Percentiles rank a stretch among this genome's conserved stretches.
Evolutionary conservation across 2,797 vertebrate species (phyloP).

Genomic region (Pempheris klunzingeri): DNA sequence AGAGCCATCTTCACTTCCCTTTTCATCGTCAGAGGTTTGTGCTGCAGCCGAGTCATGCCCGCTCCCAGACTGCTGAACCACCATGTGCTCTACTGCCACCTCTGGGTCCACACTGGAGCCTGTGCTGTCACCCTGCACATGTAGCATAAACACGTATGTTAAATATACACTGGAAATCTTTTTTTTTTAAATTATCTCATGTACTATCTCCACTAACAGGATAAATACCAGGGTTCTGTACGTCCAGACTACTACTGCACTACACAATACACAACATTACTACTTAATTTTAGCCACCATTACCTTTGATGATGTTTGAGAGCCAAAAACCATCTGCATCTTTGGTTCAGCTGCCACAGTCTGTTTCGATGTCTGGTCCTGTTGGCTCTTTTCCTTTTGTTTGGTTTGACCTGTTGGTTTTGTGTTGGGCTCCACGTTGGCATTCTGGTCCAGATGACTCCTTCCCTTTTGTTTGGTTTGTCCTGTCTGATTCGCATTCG

Average conservation of each 20-base stretch:
- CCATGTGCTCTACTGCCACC: background rate
- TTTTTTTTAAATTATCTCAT: too few species aligned
- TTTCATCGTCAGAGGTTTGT: background rate
- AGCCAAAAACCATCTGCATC: constrained; percentile 63
- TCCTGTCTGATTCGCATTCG: constrained; percentile 33
- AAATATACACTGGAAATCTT: background rate
- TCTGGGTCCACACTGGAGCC: constrained; percentile 69
- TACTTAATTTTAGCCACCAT: accelerated
- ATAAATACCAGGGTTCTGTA: background rate
- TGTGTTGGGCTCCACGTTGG: constrained; percentile 48
- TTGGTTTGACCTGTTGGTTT: constrained; percentile 43
- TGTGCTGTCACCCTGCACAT: constrained; percentile 26
- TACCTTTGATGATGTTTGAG: constrained; percentile 59
- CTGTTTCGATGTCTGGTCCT: constrained; percentile 24
- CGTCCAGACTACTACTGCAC: too few species aligned
- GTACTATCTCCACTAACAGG: background rate
- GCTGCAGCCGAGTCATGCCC: background rate
- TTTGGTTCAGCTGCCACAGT: background rate
- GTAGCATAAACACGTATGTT: background rate
- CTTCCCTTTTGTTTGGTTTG: constrained; percentile 44
- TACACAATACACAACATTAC: too few species aligned
- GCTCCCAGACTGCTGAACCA: constrained; percentile 42
- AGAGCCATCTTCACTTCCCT: background rate
- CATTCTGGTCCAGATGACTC: constrained; percentile 72
- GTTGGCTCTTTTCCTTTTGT: constrained; percentile 43